A percentile compares a stretch with the other conserved stretches of the same genome.
These are phyloP conservation scores for Mya arenaria DNA, from an alignment of 1,140 invertebrate species.

Conservation along the genomic window DNA sequence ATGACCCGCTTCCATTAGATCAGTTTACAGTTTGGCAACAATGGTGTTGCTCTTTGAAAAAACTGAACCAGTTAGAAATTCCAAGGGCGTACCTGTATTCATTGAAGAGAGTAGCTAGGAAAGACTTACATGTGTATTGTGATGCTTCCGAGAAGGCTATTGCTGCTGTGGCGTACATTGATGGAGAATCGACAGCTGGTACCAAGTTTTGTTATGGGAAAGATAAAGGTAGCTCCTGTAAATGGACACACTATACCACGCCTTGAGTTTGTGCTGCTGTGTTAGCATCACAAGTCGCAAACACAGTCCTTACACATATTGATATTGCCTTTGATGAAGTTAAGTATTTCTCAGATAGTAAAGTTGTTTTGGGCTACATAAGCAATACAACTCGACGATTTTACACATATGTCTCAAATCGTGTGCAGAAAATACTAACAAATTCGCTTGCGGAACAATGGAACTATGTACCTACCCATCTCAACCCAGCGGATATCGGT, in stretches of 20 bases:
- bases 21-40: too few species aligned
- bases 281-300: conserved; percentile 22
- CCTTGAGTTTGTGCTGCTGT: conserved; percentile 3
- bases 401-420: conserved; percentile 55
- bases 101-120: neutral
- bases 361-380: conserved; percentile 57
- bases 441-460: conserved; percentile 27
- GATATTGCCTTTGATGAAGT: neutral
- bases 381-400: conserved; percentile 52
- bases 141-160: conserved; percentile 13
- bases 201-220: conserved; percentile 25
- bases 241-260: conserved; percentile 26
- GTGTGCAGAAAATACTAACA: conserved; percentile 40
- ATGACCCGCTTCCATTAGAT: too few species aligned
- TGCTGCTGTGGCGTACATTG: neutral
- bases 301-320: conserved; percentile 28
- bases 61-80: neutral
- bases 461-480: conserved; percentile 23
- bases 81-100: neutral
- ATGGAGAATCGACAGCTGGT: neutral
- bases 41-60: neutral
- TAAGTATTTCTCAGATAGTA: conserved; percentile 48
- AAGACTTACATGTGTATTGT: neutral
- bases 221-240: neutral
- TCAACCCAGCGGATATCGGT: neutral